Conservation (phyloP, 2,797 vertebrate genomes). For the Morus bassanus region DNA sequence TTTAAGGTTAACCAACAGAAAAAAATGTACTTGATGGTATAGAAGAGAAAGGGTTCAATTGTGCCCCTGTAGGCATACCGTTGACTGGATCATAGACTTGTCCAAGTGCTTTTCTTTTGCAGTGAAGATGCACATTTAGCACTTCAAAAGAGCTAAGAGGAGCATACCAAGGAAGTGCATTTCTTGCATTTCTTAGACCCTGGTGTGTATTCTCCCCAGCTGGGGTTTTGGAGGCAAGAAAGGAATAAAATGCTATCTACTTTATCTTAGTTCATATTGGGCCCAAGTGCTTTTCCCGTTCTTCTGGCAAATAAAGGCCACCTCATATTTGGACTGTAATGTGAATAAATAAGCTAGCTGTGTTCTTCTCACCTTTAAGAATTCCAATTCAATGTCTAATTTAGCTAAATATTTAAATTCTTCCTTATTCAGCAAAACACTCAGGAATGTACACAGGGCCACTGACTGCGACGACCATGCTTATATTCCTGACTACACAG, state of each 20-base stretch:
- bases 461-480: rapidly evolving
- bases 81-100: not conserved
- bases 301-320: not conserved
- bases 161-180: rapidly evolving
- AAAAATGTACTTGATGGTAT: rapidly evolving
- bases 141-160: not conserved
- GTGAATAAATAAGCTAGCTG: not conserved
- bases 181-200: not conserved
- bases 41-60: not conserved
- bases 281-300: not conserved
- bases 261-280: not conserved
- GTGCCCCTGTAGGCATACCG: not conserved
- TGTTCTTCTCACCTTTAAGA: not conserved
- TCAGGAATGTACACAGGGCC: not conserved
- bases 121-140: not conserved
- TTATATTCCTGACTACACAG: not conserved
- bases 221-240: not conserved
- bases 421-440: not conserved
- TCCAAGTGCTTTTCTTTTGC: not conserved
- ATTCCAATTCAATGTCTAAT: not conserved
- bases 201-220: not conserved
- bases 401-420: not conserved
- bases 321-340: not conserved
- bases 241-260: not conserved
- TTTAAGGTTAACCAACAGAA: not conserved